Base-by-base conservation (phyloP, 2,113 vertebrate genomes). In the Channa maculata region DNA sequence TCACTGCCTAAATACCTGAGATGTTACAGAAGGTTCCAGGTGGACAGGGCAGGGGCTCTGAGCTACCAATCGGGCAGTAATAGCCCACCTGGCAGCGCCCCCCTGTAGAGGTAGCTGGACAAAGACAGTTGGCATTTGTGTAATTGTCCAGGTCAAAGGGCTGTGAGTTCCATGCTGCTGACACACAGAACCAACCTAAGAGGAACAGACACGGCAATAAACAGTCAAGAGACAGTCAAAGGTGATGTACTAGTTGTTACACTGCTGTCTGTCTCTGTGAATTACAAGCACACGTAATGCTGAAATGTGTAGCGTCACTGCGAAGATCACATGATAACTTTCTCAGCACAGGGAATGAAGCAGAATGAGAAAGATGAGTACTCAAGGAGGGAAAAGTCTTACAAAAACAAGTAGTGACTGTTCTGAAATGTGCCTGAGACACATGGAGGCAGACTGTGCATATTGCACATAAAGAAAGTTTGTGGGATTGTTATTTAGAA, bases 111-210 rank as follows among this genome's bases (percentile, higher is more conserved):
- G 96, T 97, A 63, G 96, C 97, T 2, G 97, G 97, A 55, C 97
- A 98, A 15, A 98, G 94, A 84, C 97, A 99, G 89, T 97, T 97
- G 53, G 95, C 90, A 5, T 79, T 98, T 81, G 97, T 99, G 86
- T 98, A 98, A 86, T 98, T 98, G 88, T 99, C 97, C 82, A 98
- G 91, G 86, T 99, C 96, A 45, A 98, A 99, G 2, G 98, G 97
- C 51, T 92, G 95, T 0, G 96, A 91, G 3, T 94, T 97, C 97
- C 97, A 98, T 0, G 96, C 96, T 53, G 96, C 96, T 0, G 93
- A 97, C 72, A 98, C 90, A 65, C 97, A 99, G 91, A 98, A 98
- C 98, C 97, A 98, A 49, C 97, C 97, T 98, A 89, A 38, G 41
- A 41, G 36, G 68, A 71, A 49, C n/a, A 69, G 54, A 51, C 3